phyloP scores from a whole-genome alignment of 64 coral and sea anemone species.

The Acropora tenuis region DNA sequence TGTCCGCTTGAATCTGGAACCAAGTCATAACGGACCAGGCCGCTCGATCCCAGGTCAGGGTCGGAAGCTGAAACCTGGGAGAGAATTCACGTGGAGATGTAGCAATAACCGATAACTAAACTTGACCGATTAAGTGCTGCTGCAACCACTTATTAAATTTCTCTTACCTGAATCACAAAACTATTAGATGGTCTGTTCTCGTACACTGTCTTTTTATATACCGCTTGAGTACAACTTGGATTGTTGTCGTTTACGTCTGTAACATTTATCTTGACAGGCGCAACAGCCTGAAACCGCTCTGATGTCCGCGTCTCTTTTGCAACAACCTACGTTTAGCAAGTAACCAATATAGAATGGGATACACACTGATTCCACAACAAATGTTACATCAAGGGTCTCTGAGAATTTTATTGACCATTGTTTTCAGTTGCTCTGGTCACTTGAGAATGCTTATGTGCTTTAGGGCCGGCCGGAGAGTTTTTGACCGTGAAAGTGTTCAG shows the following conservation, averaged over 20 bases:
- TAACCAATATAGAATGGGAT: neutral
- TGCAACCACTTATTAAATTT: neutral
- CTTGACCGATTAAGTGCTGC: too few species aligned
- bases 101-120: too few species aligned
- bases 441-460: neutral
- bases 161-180: conserved; percentile 71
- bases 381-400: neutral
- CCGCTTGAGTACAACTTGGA: conserved; percentile 64
- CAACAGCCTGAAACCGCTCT: conserved; percentile 55
- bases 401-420: neutral
- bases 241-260: conserved; percentile 98
- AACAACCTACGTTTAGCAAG: conserved; percentile 44
- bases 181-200: conserved; percentile 78
- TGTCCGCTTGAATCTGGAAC: conserved; percentile 73
- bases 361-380: too few species aligned
- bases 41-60: conserved; percentile 65
- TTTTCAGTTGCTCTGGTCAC: neutral
- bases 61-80: conserved; percentile 64
- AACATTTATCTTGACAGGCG: conserved; percentile 79
- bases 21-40: conserved; percentile 64
- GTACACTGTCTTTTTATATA: conserved; percentile 68
- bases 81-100: neutral
- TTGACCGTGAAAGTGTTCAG: too few species aligned
- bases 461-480: too few species aligned
- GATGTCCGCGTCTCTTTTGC: conserved; percentile 79